phyloP scores from a whole-genome alignment of 1,140 invertebrate genomes.

The Temnothorax nylanderi region DNA sequence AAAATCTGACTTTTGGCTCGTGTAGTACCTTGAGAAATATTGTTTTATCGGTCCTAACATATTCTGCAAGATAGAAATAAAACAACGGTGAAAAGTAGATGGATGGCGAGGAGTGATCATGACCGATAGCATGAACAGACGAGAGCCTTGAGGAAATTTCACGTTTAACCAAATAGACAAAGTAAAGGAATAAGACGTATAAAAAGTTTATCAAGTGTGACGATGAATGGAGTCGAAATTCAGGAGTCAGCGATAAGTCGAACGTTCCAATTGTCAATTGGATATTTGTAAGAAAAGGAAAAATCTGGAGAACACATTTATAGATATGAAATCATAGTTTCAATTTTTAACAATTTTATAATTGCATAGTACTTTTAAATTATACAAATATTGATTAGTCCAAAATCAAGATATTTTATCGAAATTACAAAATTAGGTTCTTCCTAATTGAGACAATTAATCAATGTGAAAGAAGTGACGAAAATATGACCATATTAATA shows the following conservation, averaged over 20 bases:
- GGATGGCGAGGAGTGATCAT: slow-evolving; percentile 47
- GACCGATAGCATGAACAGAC: slow-evolving; percentile 46
- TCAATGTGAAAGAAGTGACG: not conserved
- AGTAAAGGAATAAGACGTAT: slow-evolving; percentile 33
- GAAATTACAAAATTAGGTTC: not conserved
- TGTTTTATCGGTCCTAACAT: slow-evolving; percentile 35
- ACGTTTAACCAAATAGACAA: slow-evolving; percentile 37
- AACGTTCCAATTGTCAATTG: not conserved
- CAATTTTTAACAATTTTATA: not conserved
- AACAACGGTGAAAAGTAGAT: slow-evolving; percentile 51
- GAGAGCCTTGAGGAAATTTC: slow-evolving; percentile 52
- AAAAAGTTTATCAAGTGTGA: slow-evolving; percentile 47
- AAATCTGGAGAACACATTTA: not conserved
- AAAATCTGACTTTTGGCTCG: slow-evolving; percentile 22
- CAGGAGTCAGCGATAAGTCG: slow-evolving; percentile 24
- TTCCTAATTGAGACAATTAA: not conserved
- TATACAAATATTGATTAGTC: not conserved
- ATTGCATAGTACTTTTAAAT: not conserved
- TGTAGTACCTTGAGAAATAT: not conserved
- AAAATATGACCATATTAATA: not conserved
- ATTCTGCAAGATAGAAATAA: slow-evolving; percentile 31
- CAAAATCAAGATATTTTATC: not conserved
- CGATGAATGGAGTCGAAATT: slow-evolving; percentile 36
- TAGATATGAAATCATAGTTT: not conserved
- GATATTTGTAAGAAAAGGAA: not conserved